Conservation (phyloP, 2,888 invertebrate genomes). For the Lottia scabra region DNA sequence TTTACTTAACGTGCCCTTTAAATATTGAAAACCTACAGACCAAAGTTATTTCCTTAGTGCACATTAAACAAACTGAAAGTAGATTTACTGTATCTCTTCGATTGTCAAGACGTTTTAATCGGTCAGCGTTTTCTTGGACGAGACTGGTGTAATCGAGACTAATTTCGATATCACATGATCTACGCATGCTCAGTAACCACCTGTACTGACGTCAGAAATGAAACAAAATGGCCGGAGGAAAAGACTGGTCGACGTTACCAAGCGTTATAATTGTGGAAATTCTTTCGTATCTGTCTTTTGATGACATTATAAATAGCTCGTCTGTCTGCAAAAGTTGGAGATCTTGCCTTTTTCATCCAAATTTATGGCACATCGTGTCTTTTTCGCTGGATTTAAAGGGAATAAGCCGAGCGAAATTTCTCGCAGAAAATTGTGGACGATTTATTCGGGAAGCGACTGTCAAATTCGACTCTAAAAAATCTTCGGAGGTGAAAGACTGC, state of each 20-base stretch:
- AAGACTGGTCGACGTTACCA: conserved; percentile 60
- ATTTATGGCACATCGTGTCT: conserved; percentile 58
- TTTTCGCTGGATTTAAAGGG: conserved; percentile 45
- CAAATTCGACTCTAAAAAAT: conserved; percentile 61
- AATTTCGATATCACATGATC: no score
- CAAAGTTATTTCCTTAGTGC: no score
- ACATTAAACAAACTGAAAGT: no score
- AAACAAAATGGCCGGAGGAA: conserved; percentile 55
- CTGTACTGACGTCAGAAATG: conserved; percentile 34
- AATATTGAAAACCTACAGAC: no score
- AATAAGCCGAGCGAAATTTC: conserved; percentile 56
- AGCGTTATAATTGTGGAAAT: conserved; percentile 68
- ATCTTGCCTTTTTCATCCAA: conserved; percentile 66
- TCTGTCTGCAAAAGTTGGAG: conserved; percentile 75
- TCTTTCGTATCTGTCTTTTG: conserved; percentile 72
- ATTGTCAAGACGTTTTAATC: no score
- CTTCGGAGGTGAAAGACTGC: conserved; percentile 59
- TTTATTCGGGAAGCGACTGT: conserved; percentile 63
- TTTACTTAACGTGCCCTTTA: no score
- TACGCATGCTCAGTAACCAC: no score
- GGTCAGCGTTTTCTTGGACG: no score
- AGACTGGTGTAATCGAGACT: no score
- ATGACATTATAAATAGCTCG: conserved; percentile 73
- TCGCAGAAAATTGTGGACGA: conserved; percentile 63
- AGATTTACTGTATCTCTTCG: no score